phyloP scores from a whole-genome alignment of 2,113 vertebrate species.

The Leiothrix lutea region DNA sequence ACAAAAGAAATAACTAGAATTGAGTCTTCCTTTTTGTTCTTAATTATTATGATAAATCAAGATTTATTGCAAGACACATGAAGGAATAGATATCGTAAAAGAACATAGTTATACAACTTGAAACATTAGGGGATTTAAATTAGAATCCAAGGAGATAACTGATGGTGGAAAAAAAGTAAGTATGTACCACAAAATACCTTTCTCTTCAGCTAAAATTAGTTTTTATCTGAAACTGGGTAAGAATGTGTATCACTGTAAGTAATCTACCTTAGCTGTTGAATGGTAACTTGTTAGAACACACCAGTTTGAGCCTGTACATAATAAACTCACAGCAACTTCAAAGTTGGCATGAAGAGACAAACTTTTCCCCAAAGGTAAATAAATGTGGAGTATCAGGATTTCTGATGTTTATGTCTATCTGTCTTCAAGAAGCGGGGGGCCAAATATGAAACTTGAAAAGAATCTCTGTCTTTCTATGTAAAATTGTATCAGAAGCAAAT shows the following conservation, averaged over 20 bases:
- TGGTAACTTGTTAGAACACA: background rate
- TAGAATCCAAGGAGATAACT: background rate
- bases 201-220: background rate
- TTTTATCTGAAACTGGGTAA: background rate
- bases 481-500: background rate
- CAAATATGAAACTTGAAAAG: background rate
- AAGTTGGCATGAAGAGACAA: background rate
- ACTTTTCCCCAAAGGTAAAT: background rate
- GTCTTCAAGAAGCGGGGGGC: background rate
- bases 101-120: background rate
- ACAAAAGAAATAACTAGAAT: background rate
- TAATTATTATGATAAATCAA: background rate
- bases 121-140: background rate
- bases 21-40: background rate
- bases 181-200: background rate
- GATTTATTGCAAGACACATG: background rate
- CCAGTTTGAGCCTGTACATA: background rate
- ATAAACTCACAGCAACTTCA: background rate
- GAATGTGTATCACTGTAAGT: background rate
- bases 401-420: background rate
- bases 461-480: background rate
- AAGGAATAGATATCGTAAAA: background rate
- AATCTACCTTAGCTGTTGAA: background rate
- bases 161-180: accelerated
- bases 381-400: background rate